Percentiles rank a stretch among this genome's conserved stretches.
phyloP scores from a whole-genome alignment of 2,888 invertebrate genomes.

The Phorcus lineatus region DNA sequence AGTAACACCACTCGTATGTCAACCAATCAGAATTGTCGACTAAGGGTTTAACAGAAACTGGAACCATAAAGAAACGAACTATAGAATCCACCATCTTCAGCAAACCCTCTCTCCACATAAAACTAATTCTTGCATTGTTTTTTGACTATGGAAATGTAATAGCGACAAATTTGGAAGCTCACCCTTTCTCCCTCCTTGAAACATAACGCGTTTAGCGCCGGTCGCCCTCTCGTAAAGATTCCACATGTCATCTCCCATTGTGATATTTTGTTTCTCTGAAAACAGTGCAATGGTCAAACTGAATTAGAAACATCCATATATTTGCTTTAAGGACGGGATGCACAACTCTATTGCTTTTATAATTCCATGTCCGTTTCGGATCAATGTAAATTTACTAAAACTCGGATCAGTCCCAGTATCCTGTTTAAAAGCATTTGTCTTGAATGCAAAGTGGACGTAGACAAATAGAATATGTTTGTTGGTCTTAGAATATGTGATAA shows the following conservation, averaged over 20 bases:
- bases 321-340: background rate
- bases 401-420: too few relatives aligned
- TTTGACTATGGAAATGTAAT: background rate
- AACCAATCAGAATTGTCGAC: too few relatives aligned
- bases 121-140: background rate
- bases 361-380: background rate
- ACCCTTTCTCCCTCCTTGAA: background rate
- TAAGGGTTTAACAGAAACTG: too few relatives aligned
- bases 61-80: too few relatives aligned
- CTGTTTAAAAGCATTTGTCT: too few relatives aligned
- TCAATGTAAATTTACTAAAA: background rate
- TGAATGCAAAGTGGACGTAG: too few relatives aligned
- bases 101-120: background rate
- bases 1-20: too few relatives aligned
- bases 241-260: background rate
- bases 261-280: background rate
- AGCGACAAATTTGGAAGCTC: background rate
- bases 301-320: background rate
- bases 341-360: background rate
- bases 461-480: too few relatives aligned
- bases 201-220: background rate
- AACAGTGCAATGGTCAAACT: background rate
- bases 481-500: too few relatives aligned
- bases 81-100: background rate
- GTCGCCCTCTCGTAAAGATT: background rate